A percentile compares a stretch with the other conserved stretches of the same genome.
Evolutionary conservation across 2,113 vertebrate species (phyloP).

Genomic region (Sturnira hondurensis): DNA sequence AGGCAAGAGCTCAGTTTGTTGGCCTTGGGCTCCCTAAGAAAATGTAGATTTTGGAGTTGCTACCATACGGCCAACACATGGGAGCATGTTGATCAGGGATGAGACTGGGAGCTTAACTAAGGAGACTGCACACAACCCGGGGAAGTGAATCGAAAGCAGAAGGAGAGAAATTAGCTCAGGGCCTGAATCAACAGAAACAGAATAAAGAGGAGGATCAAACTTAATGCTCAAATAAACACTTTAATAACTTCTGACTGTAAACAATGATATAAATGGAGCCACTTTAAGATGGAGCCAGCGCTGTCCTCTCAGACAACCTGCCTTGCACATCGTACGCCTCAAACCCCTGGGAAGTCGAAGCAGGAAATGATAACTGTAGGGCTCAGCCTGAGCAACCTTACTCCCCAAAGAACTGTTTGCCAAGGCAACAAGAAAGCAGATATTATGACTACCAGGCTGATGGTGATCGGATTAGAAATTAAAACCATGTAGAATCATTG

Average conservation of each 20-base stretch:
- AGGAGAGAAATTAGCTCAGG: fast-evolving
- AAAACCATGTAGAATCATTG: not conserved
- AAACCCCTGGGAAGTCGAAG: not conserved
- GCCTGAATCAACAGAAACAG: fast-evolving
- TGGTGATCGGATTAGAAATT: not conserved
- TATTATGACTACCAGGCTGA: not conserved
- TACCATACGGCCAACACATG: fast-evolving
- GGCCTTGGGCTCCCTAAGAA: no score
- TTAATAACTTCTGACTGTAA: not conserved
- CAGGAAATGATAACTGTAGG: not conserved
- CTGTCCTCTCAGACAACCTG: not conserved
- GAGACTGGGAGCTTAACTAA: fast-evolving
- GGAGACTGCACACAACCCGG: fast-evolving
- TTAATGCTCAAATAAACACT: fast-evolving
- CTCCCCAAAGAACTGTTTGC: not conserved
- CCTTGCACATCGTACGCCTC: not conserved
- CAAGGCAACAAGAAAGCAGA: not conserved
- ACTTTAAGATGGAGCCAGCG: not conserved
- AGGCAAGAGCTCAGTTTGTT: fast-evolving
- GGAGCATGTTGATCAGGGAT: not conserved
- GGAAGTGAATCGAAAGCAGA: not conserved
- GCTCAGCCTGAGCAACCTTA: not conserved
- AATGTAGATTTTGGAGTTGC: fast-evolving
- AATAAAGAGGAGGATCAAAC: fast-evolving
- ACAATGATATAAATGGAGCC: not conserved